Evolutionary conservation across 92 coral and sea anemone genomes (phyloP), one percentile per base, ranked within the genome.

Genomic region (Nematostella vectensis): DNA sequence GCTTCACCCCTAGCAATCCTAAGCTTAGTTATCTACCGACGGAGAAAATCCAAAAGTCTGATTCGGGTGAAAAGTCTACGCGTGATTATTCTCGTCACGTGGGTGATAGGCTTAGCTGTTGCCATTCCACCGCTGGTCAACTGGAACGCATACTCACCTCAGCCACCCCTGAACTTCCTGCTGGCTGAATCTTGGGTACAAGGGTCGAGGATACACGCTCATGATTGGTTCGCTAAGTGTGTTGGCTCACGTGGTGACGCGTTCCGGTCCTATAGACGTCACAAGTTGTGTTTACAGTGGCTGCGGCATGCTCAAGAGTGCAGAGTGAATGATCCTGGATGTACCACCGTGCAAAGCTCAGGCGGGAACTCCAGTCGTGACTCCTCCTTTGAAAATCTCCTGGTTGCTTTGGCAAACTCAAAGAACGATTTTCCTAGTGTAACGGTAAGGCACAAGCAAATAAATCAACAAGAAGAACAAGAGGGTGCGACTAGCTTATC

Each of bases 241-340:
- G n/a, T n/a, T n/a, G n/a, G n/a, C n/a, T n/a, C n/a, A n/a, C n/a
- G n/a, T n/a, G n/a, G n/a, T n/a, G n/a, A n/a, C n/a, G 31, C 15
- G 61, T 59, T 47, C 0, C 69, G 43, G 27, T 30, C 36, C 15
- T 68, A 57, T 6, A 43, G 28, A 33, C 33, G 54, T 23, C 70
- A 77, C 47, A 72, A 58, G 15, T 6, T 70, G 68, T 58, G 40
- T 44, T 68, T 77, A 9, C 65, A 62, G 6, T 77, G 83, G 83
- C 62, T 58, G n/a, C 56, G 68, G 24, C 83, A 77, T 30, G 27
- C 23, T 26, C 30, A 50, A 1, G 83, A 77, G 59, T 59, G 66
- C 26, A 38, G 37, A 31, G 61, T 63, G 4, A 70, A 77, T 28
- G 78, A 77, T 30, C 83, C 78, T 10, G 83, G 70, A 40, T 54